A percentile compares a stretch with the other conserved stretches of the same genome.
These are phyloP conservation scores for Cantharis flavilabris DNA, from an alignment of 2,888 invertebrate genomes.

Conservation along the genomic window DNA sequence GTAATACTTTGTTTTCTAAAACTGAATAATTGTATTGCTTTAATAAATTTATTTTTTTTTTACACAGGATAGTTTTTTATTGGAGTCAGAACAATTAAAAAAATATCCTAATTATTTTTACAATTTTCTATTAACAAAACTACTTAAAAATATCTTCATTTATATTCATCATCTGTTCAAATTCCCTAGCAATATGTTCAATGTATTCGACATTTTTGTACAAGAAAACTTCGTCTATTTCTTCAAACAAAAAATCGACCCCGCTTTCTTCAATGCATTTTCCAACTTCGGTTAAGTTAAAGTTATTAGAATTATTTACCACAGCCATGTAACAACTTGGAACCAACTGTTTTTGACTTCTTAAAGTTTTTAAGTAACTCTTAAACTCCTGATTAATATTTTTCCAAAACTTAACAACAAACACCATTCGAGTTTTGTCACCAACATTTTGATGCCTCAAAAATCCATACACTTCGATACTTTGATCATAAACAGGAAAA, in stretches of 20 bases:
- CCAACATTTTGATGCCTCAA: neutral
- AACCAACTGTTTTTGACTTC: neutral
- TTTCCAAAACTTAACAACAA: conserved; percentile 14
- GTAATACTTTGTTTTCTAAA: neutral
- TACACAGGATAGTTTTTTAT: neutral
- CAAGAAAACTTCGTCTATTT: conserved; percentile 10
- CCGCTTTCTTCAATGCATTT: neutral
- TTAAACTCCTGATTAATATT: neutral
- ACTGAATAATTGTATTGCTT: neutral
- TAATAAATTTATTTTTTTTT: neutral
- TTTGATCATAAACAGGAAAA: neutral
- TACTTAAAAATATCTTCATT: conserved; percentile 14
- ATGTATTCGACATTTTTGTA: conserved; percentile 14
- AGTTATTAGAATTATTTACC: neutral
- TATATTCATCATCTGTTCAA: conserved; percentile 23
- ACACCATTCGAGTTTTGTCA: neutral
- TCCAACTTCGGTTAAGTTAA: neutral
- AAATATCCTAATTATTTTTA: neutral
- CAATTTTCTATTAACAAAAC: neutral
- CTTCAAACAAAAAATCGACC: conserved; percentile 5
- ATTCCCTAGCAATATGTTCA: conserved; percentile 14
- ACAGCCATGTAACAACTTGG: conserved; percentile 4
- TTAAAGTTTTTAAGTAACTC: neutral
- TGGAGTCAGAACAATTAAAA: neutral
- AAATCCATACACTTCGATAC: conserved; percentile 14